Conservation (phyloP, 1,140 invertebrate species). For the Macrobrachium rosenbergii region DNA sequence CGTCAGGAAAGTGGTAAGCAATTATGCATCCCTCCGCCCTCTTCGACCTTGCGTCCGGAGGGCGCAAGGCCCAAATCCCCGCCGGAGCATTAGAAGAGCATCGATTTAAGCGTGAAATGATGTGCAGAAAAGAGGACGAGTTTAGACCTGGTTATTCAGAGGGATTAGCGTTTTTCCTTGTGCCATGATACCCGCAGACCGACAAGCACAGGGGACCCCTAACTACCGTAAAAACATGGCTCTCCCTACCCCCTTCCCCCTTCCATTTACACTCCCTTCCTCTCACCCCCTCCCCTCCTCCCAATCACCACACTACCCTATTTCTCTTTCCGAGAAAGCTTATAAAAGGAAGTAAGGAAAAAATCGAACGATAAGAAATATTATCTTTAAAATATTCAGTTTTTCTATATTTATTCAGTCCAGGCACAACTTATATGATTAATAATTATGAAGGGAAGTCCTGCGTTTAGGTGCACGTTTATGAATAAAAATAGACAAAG, state of each 20-base stretch:
- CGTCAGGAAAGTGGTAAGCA: slow-evolving; percentile 61
- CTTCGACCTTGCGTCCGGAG: background rate
- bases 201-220: slow-evolving; percentile 32
- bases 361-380: no score
- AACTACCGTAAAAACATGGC: slow-evolving; percentile 43
- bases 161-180: slow-evolving; percentile 57
- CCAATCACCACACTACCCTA: background rate
- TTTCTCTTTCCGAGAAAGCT: background rate
- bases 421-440: no score
- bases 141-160: slow-evolving; percentile 61
- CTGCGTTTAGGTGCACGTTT: no score
- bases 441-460: no score
- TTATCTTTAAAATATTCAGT: no score
- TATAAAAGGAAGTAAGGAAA: no score
- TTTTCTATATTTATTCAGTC: no score
- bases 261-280: background rate
- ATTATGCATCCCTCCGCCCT: slow-evolving; percentile 34
- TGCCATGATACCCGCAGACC: slow-evolving; percentile 57
- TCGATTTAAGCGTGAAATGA: slow-evolving; percentile 64
- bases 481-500: no score
- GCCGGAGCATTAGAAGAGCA: slow-evolving; percentile 53
- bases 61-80: slow-evolving; percentile 17
- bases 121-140: slow-evolving; percentile 62
- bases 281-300: slow-evolving; percentile 4
- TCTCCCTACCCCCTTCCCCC: slow-evolving; percentile 1